Evolutionary conservation across 2,113 vertebrate species (phyloP).

Genomic region (Corythoichthys haematopterus): DNA sequence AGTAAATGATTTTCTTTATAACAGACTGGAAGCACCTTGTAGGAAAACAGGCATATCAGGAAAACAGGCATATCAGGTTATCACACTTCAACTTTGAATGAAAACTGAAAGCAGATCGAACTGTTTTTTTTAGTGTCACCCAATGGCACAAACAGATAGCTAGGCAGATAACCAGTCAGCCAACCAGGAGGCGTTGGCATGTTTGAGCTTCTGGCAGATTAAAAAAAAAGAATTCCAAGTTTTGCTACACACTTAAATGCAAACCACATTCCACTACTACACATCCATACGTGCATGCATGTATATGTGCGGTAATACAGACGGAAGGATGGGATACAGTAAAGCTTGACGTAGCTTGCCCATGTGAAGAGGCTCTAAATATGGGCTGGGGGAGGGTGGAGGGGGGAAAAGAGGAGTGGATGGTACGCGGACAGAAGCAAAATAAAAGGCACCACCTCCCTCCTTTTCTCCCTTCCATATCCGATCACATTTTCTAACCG

Average conservation of each 20-base stretch:
- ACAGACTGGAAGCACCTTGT: neutral
- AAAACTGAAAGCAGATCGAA: neutral
- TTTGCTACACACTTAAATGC: neutral
- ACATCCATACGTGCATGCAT: constrained; percentile 1
- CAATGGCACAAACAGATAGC: neutral
- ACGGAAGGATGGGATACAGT: constrained; percentile 25
- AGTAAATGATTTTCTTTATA: neutral
- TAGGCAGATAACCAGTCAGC: neutral
- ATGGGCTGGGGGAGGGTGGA: constrained; percentile 42
- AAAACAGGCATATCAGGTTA: neutral
- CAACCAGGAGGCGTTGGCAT: too few relatives aligned
- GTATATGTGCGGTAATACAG: neutral
- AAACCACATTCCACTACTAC: neutral
- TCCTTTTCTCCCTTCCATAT: neutral
- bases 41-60: neutral
- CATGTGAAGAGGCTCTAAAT: constrained; percentile 67
- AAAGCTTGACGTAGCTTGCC: constrained; percentile 55
- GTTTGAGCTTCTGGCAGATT: neutral
- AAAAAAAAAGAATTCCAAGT: constrained; percentile 1
- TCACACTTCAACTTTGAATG: neutral
- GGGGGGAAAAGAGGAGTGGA: neutral
- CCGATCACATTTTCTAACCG: constrained; percentile 28
- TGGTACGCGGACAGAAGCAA: constrained; percentile 33
- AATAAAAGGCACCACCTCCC: constrained; percentile 48
- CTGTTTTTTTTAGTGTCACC: neutral